Evolutionary conservation across 2,797 vertebrate species (phyloP), one percentile per base, ranked within the genome.

Genomic region (Phrynocephalus forsythii): DNA sequence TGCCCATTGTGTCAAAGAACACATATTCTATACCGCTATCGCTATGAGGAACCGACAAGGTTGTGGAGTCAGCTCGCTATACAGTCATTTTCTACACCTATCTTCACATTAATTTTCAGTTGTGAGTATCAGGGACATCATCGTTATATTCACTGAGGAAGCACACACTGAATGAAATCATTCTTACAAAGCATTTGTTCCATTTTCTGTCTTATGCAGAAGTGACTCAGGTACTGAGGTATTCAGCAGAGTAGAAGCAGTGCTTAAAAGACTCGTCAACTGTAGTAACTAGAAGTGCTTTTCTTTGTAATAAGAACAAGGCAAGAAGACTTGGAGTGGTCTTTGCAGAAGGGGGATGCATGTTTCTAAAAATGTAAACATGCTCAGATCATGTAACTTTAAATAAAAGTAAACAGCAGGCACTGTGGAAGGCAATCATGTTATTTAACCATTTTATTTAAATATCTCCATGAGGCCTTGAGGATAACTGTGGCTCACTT

Each of bases 81-180:
- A 22, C 28, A n/a, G 50, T 44, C 75, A 22, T 20, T 28, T n/a
- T 10, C 20, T 66, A 63, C 56, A 66, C 28, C 44, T 3, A 77
- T n/a, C 60, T 30, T 63, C 24, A 76, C 72, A 67, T 85, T 66
- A 28, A 68, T 77, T 67, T 67, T 85, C 38, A 85, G 28, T 69
- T 66, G 60, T 4, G 20, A n/a, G 33, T 20, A 67, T 50, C 75
- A 22, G 48, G 83, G 72, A 16, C 73, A 24, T 67, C 72, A 48
- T 18, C 77, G 66, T 67, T 66, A 33, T 8, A 15, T 38, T 3
- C 38, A 72, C 1, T 30, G 2, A 72, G 48, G 11, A 78, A 85
- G 11, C 63, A 13, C 44, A 22, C 60, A 15, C 73, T 30, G 60
- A 67, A 77, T 67, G 67, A 73, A 52, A 72, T 5, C 48, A 30